phyloP scores from a whole-genome alignment of 2,888 invertebrate genomes.

The Dorcus parallelipipedus region DNA sequence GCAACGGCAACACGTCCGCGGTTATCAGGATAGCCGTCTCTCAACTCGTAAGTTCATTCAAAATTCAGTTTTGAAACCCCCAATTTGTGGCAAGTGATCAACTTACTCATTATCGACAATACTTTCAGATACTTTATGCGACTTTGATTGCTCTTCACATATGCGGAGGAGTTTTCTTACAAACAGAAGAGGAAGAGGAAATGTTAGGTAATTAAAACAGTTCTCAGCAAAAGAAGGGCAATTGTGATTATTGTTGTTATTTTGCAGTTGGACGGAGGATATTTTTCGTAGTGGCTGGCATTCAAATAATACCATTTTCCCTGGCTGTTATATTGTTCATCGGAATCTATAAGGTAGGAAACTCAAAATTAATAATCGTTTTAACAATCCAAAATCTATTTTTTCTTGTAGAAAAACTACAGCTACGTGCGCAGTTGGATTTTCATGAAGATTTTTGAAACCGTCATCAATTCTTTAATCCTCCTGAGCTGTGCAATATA shows the following conservation, averaged over 20 bases:
- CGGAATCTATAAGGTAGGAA: slow-evolving; percentile 9
- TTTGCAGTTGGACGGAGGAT: slow-evolving; percentile 8
- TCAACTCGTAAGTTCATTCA: slow-evolving; percentile 21
- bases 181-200: not conserved
- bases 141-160: slow-evolving; percentile 1
- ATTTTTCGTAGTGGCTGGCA: slow-evolving; percentile 3
- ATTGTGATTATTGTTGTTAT: not conserved
- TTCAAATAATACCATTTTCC: slow-evolving; percentile 14
- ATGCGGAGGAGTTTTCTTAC: not conserved
- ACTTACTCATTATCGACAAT: no score
- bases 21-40: slow-evolving; percentile 10
- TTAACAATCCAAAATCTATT: not conserved
- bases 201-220: not conserved
- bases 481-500: slow-evolving; percentile 11
- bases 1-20: slow-evolving; percentile 1
- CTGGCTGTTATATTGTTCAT: slow-evolving; percentile 15
- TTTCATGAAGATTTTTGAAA: slow-evolving; percentile 11
- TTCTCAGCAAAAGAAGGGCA: not conserved
- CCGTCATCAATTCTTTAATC: slow-evolving; percentile 9
- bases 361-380: not conserved
- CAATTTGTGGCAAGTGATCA: no score
- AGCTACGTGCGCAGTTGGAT: slow-evolving; percentile 12
- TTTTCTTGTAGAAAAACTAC: slow-evolving; percentile 13
- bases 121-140: slow-evolving; percentile 7
- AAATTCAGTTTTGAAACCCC: no score